Evolutionary conservation across 2,888 invertebrate species (phyloP), one percentile per base, ranked within the genome.

Genomic region (Desoria tigrina): DNA sequence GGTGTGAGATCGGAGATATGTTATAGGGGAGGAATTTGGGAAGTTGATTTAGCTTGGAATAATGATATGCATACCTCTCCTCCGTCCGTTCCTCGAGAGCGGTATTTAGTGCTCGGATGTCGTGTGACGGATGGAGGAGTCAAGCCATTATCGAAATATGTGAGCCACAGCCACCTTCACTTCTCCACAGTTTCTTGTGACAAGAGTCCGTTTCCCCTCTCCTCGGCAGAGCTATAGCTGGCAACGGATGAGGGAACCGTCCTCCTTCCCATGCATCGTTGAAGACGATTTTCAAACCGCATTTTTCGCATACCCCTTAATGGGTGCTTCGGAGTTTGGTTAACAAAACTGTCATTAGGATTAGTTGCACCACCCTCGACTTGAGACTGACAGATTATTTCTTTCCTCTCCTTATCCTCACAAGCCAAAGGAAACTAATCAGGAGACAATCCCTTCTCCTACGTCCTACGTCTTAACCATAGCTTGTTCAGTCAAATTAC

Each of bases 241-340:
- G 16, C 45, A 45, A 45, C 45, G 45, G 21, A 21, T 21, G 16
- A 45, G 21, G n/a, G 9, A 45, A 45, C 9, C 4, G 21, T 45
- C 45, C 6, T 16, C 21, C 21, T 45, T 45, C 21, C 45, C 45
- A 45, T 21, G 45, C 9, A 45, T 45, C 9, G 21, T 16, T 45
- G 4, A 45, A 45, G 45, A 45, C 4, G 45, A n/a, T 16, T 21
- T 45, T 49, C 18, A 39, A 32, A 37, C 42, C 27, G 51, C 64
- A 68, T 68, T 68, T 64, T 64, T 61, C 61, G 64, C 61, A 68
- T 68, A 58, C 64, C 64, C 64, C 64, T 68, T 68, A 68, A 68
- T 65, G 68, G 64, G 53, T 58, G 45, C 50, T 55, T 56, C 58
- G 58, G 56, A 61, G 50, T 59, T 42, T 51, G 39, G 65, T 65